Conservation (phyloP, 2,888 invertebrate species). For the Agriopis leucophaearia region DNA sequence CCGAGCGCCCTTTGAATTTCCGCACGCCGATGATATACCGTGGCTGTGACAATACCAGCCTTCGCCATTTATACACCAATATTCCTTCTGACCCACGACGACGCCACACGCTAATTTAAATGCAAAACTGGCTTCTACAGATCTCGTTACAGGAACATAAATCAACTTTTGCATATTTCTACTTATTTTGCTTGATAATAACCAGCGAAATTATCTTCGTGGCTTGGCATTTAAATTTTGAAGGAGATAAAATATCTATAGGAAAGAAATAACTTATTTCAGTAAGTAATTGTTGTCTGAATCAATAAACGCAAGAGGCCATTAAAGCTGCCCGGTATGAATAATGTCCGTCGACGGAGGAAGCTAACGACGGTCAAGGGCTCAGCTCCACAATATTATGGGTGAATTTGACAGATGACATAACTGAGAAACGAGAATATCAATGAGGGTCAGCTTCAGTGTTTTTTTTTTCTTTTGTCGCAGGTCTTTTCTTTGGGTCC, state of each 20-base stretch:
- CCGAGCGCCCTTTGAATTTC: slow-evolving; percentile 80
- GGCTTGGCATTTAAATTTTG: slow-evolving; percentile 1
- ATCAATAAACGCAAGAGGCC: slow-evolving; percentile 47
- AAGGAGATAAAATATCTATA: not conserved
- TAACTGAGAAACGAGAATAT: slow-evolving; percentile 48
- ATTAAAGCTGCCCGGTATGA: slow-evolving; percentile 46
- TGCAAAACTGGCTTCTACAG: slow-evolving; percentile 41
- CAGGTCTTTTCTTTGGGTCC: slow-evolving; percentile 29
- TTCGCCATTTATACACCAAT: slow-evolving; percentile 73
- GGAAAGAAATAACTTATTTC: slow-evolving; percentile 4
- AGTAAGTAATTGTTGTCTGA: slow-evolving; percentile 30
- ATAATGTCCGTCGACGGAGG: slow-evolving; percentile 44
- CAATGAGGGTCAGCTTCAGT: slow-evolving; percentile 44
- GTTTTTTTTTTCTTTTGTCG: slow-evolving; percentile 35
- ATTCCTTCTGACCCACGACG: slow-evolving; percentile 71
- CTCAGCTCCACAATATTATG: slow-evolving; percentile 48
- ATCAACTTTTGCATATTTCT: not conserved
- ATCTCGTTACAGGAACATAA: slow-evolving; percentile 17
- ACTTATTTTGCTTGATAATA: slow-evolving; percentile 5
- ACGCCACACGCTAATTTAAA: slow-evolving; percentile 67
- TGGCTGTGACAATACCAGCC: slow-evolving; percentile 77
- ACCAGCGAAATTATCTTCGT: slow-evolving; percentile 6
- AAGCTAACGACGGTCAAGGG: slow-evolving; percentile 51
- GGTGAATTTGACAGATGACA: slow-evolving; percentile 51
- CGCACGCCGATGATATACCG: slow-evolving; percentile 77